Base-by-base conservation (phyloP, 2,797 vertebrate species). In the Coregonus sp. region DNA sequence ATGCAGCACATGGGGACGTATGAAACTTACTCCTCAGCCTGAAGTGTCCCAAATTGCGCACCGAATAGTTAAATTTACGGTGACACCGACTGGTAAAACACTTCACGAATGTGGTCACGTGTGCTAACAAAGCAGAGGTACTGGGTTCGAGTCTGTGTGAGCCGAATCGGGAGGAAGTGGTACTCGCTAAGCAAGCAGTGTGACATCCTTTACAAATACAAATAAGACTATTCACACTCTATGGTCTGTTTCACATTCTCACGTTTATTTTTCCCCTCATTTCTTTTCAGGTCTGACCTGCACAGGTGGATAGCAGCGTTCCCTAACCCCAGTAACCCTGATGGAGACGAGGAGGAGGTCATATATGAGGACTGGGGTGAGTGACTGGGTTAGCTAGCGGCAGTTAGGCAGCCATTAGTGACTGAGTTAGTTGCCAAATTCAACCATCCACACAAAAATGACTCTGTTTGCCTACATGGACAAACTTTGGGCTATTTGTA, bases 341-440 rank as follows among this genome's bases (percentile, higher is more conserved):
- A 93, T 16, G 80, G 76, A 76, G 85, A 92, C 1, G 91, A 93
- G 1, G 91, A 94, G 0, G 97, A 97, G 71, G 95, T 95, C 25
- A 90, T 97, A 80, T 98, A 97, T 31, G 96, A 97, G 72, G 96
- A 97, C 87, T 97, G 95, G 95, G 97, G 97, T 98, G 77, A 95
- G 95, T 73, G 61, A 37, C n/a, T 61, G 59, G n/a, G 59, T 11
- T 9, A 25, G 20, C 20, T 7, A 25, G 4, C 33, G 20, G 4
- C 20, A 63, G 7, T 6, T n/a, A 20, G 56, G 56, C n/a, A 59
- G 52, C 52, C 14, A 18, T 54, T 47, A 47, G 9, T 47, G 40
- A 68, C 29, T 16, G 4, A 40, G 15, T 5, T 3, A 61, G 56
- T 4, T 47, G 47, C 5, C 35, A 68, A 50, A 31, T 12, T 61